Evolutionary conservation across 2,113 vertebrate species (phyloP).

Genomic region (Muscicapa adusta): DNA sequence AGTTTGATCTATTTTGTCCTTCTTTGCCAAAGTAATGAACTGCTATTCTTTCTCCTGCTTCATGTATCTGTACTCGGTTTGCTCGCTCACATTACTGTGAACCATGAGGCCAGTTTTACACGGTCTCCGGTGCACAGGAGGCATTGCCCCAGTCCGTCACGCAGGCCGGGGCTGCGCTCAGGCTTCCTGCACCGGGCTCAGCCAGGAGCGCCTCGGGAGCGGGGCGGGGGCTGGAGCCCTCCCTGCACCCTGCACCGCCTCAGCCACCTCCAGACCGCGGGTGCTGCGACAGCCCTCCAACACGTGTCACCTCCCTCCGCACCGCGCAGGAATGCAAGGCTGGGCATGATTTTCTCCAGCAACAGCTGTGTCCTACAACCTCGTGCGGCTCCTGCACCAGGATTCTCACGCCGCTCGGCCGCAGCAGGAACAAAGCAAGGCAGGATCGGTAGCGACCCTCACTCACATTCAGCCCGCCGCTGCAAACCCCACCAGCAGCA

Average conservation of each 20-base stretch:
- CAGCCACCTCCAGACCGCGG: rapidly evolving
- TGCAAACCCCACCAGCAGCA: background rate
- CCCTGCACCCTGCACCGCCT: rapidly evolving
- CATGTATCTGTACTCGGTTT: background rate
- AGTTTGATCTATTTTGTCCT: background rate
- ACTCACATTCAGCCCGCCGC: background rate
- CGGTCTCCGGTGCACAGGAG: background rate
- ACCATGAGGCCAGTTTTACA: background rate
- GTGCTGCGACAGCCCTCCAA: rapidly evolving
- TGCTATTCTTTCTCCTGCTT: background rate
- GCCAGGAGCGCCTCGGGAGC: background rate
- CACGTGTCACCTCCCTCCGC: background rate
- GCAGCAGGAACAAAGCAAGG: background rate
- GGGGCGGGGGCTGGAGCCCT: rapidly evolving
- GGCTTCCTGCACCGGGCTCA: background rate
- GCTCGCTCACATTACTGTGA: background rate
- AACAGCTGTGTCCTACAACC: background rate
- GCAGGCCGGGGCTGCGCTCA: background rate
- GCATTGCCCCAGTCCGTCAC: rapidly evolving
- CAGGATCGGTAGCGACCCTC: background rate
- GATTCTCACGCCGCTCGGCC: background rate
- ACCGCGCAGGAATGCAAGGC: background rate
- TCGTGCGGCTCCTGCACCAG: background rate
- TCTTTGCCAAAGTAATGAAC: background rate
- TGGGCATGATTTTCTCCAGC: background rate